phyloP scores from a whole-genome alignment of 2,888 invertebrate species.

The Drosophila villosipedis region DNA sequence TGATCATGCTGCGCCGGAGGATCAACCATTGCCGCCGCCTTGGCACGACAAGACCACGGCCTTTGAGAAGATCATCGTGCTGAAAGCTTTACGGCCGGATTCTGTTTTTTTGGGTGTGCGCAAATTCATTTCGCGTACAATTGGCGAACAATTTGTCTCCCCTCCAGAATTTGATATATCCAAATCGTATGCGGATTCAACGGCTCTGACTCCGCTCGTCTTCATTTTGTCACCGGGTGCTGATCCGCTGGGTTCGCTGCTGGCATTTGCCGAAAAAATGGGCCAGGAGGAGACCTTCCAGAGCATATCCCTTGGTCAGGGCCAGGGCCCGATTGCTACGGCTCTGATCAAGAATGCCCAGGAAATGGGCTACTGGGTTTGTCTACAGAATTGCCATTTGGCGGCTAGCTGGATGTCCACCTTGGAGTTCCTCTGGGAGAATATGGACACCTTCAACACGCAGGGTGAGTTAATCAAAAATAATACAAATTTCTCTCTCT shows the following conservation, averaged over 20 bases:
- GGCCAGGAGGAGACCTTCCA: constrained; percentile 91
- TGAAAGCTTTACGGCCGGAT: constrained; percentile 93
- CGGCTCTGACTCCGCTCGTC: constrained; percentile 91
- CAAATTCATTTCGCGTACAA: constrained; percentile 89
- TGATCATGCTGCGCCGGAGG: constrained; percentile 89
- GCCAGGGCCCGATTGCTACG: constrained; percentile 94
- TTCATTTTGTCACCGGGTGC: constrained; percentile 96
- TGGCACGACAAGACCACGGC: constrained; percentile 88
- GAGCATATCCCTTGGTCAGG: constrained; percentile 95
- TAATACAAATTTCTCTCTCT: background rate
- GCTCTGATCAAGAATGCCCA: constrained; percentile 90
- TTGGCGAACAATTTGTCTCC: constrained; percentile 93
- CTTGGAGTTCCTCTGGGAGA: constrained; percentile 92
- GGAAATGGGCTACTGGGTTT: constrained; percentile 94
- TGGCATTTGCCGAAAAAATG: constrained; percentile 91
- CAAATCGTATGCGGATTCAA: constrained; percentile 92
- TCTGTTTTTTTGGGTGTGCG: constrained; percentile 93
- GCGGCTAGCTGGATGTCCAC: constrained; percentile 96
- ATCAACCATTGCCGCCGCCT: constrained; percentile 89
- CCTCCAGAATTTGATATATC: constrained; percentile 94
- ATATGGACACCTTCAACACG: constrained; percentile 89
- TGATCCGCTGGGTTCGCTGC: constrained; percentile 88
- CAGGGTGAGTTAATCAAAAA: constrained; percentile 69
- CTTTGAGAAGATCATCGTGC: constrained; percentile 91
- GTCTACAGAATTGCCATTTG: constrained; percentile 93